Evolutionary conservation across 53 echinoderm and acorn worm genomes (phyloP).

Genomic region (Crossaster papposus): DNA sequence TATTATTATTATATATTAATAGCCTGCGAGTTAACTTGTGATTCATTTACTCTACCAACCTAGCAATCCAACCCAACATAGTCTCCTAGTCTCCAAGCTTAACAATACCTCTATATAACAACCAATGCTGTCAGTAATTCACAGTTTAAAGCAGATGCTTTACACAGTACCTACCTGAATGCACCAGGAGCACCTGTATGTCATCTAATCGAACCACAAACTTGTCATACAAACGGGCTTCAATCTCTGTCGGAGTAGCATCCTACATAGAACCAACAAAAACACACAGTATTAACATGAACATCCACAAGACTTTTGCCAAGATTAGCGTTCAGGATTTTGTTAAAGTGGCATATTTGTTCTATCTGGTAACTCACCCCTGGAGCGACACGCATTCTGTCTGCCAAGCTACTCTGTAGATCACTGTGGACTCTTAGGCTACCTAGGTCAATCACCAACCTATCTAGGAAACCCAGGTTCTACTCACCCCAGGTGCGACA

Average conservation of each 20-base stretch:
- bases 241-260: conserved; percentile 96
- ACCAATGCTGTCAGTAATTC: no score
- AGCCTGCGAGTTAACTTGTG: no score
- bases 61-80: no score
- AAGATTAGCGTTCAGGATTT: neutral
- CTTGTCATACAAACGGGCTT: conserved; percentile 90
- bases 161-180: conserved; percentile 62
- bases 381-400: conserved; percentile 54
- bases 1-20: no score
- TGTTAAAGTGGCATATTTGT: no score
- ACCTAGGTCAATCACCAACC: conserved; percentile 84
- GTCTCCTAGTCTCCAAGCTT: no score
- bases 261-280: conserved; percentile 64
- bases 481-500: conserved; percentile 76
- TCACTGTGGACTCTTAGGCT: neutral
- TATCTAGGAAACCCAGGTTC: no score
- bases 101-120: no score
- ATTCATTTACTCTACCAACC: neutral
- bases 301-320: neutral
- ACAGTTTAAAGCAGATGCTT: neutral
- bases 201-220: conserved; percentile 88
- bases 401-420: conserved; percentile 28
- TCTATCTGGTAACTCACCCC: no score
- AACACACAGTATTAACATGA: neutral
- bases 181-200: conserved; percentile 84